Conservation (phyloP, 1,140 invertebrate genomes). For the Elymnias hypermnestra region DNA sequence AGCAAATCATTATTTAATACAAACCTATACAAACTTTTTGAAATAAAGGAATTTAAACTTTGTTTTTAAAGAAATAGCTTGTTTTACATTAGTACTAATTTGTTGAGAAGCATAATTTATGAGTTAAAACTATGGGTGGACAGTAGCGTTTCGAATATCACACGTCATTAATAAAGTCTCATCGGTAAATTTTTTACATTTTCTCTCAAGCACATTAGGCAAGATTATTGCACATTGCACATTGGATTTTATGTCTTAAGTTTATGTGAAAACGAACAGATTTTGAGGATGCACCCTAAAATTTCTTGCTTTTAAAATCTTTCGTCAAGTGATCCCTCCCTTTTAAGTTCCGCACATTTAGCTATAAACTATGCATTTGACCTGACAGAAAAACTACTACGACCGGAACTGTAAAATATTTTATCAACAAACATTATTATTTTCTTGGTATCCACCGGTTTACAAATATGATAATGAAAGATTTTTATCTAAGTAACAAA, state of each 20-base stretch:
- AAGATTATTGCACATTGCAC: too few relatives aligned
- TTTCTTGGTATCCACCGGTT: too few relatives aligned
- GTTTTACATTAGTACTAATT: constrained; percentile 9
- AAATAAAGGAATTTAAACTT: constrained; percentile 11
- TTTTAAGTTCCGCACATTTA: constrained; percentile 22
- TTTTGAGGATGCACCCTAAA: too few relatives aligned
- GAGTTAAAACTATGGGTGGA: constrained; percentile 41
- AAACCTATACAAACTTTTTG: constrained; percentile 16
- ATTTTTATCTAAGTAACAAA: too few relatives aligned
- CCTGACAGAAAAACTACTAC: constrained; percentile 14
- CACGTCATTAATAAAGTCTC: constrained; percentile 54
- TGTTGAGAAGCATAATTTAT: constrained; percentile 50
- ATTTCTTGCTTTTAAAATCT: constrained; percentile 1
- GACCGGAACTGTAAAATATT: constrained; percentile 26
- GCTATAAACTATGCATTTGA: constrained; percentile 24
- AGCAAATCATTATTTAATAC: constrained; percentile 31
- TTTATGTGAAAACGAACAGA: constrained; percentile 1
- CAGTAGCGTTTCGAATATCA: constrained; percentile 58
- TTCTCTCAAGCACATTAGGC: background rate
- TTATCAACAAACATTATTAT: constrained; percentile 24
- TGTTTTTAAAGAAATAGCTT: constrained; percentile 7
- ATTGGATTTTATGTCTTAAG: constrained; percentile 3
- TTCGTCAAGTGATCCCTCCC: constrained; percentile 15
- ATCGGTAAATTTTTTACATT: constrained; percentile 19
- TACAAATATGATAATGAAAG: too few relatives aligned